A percentile compares a stretch with the other conserved stretches of the same genome.
Evolutionary conservation across 2,888 invertebrate species (phyloP).

Genomic region (Byasa hedistus): DNA sequence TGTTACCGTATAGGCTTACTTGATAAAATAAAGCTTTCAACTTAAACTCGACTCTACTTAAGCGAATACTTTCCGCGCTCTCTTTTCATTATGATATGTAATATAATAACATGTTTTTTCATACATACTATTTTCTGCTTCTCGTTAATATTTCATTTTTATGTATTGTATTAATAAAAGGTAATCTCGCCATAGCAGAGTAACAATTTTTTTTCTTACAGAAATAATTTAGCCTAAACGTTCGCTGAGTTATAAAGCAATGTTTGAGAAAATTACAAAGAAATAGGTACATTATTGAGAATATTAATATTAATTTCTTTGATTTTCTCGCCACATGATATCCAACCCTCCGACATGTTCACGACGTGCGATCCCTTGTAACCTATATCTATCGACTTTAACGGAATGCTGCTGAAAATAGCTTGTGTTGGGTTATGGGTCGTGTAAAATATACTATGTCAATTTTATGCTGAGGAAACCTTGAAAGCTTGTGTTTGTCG

Average conservation of each 20-base stretch:
- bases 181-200: neutral
- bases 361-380: slow-evolving; percentile 2
- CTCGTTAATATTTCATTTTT: too few species aligned
- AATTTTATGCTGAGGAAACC: slow-evolving; percentile 3
- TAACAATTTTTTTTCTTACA: neutral
- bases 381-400: neutral
- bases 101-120: too few species aligned
- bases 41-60: too few species aligned
- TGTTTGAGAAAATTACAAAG: neutral
- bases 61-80: too few species aligned
- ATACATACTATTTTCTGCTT: too few species aligned
- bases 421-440: neutral
- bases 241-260: neutral
- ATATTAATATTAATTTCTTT: neutral
- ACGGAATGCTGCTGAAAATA: neutral
- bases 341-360: neutral
- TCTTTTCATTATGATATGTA: too few species aligned
- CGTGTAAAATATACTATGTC: slow-evolving; percentile 4
- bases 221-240: neutral
- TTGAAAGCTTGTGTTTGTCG: slow-evolving; percentile 9
- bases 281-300: neutral
- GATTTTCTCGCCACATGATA: neutral
- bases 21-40: too few species aligned
- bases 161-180: too few species aligned
- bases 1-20: too few species aligned